Evolutionary conservation across 2,113 vertebrate species (phyloP), one percentile per base, ranked within the genome.

Genomic region (Barbus barbus): DNA sequence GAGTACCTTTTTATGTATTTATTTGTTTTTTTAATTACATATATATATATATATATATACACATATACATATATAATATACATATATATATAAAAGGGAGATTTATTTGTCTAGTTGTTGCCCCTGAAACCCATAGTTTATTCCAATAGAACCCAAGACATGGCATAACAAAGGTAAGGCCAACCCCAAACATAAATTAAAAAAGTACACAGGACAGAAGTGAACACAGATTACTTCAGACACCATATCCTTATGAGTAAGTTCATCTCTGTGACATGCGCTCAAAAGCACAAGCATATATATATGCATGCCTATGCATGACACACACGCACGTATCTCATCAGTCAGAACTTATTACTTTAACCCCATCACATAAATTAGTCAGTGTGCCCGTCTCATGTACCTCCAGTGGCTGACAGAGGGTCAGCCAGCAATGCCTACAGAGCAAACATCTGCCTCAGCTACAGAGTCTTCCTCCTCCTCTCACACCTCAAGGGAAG

Each of bases 311-410:
- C 28, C 71, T 56, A 53, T 71, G 61, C 46, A 36, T 81, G 41
- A 71, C 65, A 38, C 79, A 56, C 33, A 13, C 18, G 9, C 79
- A 81, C 13, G 2, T 16, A 38, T 53, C 65, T 48, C 65, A 82
- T 26, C 31, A 69, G 80, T 82, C 80, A 82, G 46, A 69, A 71
- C 46, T 20, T 82, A 71, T 71, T 82, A 56, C 63, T 56, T 65
- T 9, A 69, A 82, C 18, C 7, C 63, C 65, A 56, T 84, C 75
- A 31, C 51, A 69, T 79, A 9, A 84, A 84, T 84, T 79, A 84
- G 65, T 78, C 38, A 71, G 48, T 38, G 53, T 20, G 48, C n/a
- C 53, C 26, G 0, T 83, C 22, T 83, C 36, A 75, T 74, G 72
- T 75, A 65, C 56, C 75, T 58, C 61, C 63, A 67, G 63, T 53